phyloP scores from a whole-genome alignment of 2,888 invertebrate species.

The Ferdinandea cuprea region DNA sequence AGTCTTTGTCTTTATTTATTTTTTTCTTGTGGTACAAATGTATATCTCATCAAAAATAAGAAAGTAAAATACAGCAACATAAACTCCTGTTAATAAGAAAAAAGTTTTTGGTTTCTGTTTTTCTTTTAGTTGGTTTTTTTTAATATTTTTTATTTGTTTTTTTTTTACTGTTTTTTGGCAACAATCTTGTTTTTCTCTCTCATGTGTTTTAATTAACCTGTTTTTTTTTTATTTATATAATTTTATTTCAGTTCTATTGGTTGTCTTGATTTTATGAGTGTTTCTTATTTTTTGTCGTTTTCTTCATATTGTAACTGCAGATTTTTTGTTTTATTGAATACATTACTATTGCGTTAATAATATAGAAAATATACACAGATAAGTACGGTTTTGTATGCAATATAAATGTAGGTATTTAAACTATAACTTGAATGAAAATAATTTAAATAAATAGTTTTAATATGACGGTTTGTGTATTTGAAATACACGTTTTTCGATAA shows the following conservation, averaged over 20 bases:
- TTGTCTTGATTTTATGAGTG: slow-evolving; percentile 73
- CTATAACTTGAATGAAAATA: slow-evolving; percentile 32
- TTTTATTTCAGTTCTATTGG: slow-evolving; percentile 75
- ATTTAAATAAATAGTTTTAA: slow-evolving; percentile 9
- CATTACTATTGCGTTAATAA: slow-evolving; percentile 62
- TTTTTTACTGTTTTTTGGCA: slow-evolving; percentile 78
- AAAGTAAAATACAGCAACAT: slow-evolving; percentile 71
- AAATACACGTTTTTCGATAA: slow-evolving; percentile 25
- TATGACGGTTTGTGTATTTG: slow-evolving; percentile 10
- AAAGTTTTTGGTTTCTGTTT: slow-evolving; percentile 75
- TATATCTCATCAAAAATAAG: slow-evolving; percentile 74
- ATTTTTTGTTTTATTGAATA: slow-evolving; percentile 74
- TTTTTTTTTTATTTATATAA: slow-evolving; percentile 64
- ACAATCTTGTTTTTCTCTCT: slow-evolving; percentile 82
- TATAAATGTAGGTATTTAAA: slow-evolving; percentile 53
- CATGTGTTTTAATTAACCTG: slow-evolving; percentile 76
- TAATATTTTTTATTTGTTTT: slow-evolving; percentile 71
- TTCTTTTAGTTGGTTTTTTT: slow-evolving; percentile 62
- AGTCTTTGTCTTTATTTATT: slow-evolving; percentile 58
- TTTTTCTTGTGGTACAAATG: slow-evolving; percentile 71
- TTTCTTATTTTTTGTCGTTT: slow-evolving; percentile 62
- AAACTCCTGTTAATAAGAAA: slow-evolving; percentile 68
- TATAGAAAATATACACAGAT: slow-evolving; percentile 67
- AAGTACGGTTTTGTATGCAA: slow-evolving; percentile 57
- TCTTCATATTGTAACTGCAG: slow-evolving; percentile 76